A percentile compares a stretch with the other conserved stretches of the same genome.
phyloP scores from a whole-genome alignment of 2,113 vertebrate genomes.

The Solea senegalensis region DNA sequence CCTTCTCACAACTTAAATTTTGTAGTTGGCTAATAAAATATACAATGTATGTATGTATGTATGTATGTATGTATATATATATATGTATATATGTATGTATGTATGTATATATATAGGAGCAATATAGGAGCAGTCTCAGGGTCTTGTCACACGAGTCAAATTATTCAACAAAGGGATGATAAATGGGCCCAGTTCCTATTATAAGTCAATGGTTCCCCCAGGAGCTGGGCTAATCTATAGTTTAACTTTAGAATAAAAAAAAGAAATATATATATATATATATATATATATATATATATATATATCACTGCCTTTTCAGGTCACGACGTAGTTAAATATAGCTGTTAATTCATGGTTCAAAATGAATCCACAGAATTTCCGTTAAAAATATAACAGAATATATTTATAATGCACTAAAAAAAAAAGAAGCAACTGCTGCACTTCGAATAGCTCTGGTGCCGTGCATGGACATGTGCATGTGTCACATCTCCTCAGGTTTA shows the following conservation, averaged over 20 bases:
- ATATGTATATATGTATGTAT: too few species aligned
- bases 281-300: not conserved
- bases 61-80: too few species aligned
- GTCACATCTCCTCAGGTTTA: too few species aligned
- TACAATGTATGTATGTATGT: too few species aligned
- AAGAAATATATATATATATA: too few species aligned
- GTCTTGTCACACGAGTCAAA: not conserved
- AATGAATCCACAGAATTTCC: not conserved
- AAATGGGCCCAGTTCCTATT: not conserved
- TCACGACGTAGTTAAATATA: not conserved
- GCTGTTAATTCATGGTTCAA: not conserved
- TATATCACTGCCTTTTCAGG: conserved; percentile 7
- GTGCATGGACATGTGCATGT: too few species aligned
- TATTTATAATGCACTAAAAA: not conserved
- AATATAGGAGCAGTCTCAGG: not conserved
- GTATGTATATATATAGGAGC: too few species aligned
- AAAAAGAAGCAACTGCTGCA: too few species aligned
- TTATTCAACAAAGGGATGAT: conserved; percentile 15
- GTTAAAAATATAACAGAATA: not conserved
- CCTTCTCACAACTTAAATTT: conserved; percentile 23
- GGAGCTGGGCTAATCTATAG: conserved; percentile 4
- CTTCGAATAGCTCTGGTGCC: too few species aligned
- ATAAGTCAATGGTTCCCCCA: not conserved
- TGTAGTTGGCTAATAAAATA: conserved; percentile 12
- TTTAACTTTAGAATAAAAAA: not conserved